Conservation (phyloP, 2,888 invertebrate genomes). For the Diplolepis rosae region DNA sequence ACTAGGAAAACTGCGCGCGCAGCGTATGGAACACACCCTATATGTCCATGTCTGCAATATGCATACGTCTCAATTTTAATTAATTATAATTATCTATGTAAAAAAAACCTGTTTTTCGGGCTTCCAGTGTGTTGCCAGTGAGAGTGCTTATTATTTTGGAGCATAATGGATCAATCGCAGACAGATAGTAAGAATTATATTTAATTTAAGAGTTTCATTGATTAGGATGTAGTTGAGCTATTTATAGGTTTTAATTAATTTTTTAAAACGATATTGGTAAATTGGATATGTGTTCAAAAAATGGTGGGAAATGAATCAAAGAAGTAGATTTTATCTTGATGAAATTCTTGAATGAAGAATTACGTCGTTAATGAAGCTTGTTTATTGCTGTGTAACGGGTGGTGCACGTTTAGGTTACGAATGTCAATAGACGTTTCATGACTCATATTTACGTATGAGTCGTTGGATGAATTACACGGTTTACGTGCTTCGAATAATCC, state of each 20-base stretch:
- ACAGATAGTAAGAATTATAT: background rate
- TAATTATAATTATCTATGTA: slow-evolving; percentile 25
- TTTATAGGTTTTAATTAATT: background rate
- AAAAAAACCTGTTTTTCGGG: slow-evolving; percentile 6
- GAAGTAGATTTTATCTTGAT: background rate
- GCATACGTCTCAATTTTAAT: slow-evolving; percentile 25
- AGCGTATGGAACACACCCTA: slow-evolving; percentile 30
- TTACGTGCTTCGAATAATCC: slow-evolving; percentile 24
- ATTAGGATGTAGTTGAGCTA: background rate
- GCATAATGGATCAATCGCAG: slow-evolving; percentile 27
- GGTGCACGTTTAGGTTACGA: slow-evolving; percentile 13
- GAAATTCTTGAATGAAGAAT: background rate
- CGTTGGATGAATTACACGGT: slow-evolving; percentile 20
- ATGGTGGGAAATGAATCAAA: background rate
- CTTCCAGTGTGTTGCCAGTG: slow-evolving; percentile 24
- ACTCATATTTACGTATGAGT: slow-evolving; percentile 27
- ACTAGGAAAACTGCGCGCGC: slow-evolving; percentile 28
- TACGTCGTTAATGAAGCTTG: background rate
- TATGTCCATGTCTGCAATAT: slow-evolving; percentile 24
- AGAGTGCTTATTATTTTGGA: background rate
- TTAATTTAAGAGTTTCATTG: background rate
- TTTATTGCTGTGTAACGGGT: background rate
- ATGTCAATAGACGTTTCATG: slow-evolving; percentile 25
- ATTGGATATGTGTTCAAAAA: background rate
- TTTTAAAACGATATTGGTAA: background rate